phyloP scores from a whole-genome alignment of 2,888 invertebrate genomes.

The Biston stratarius region DNA sequence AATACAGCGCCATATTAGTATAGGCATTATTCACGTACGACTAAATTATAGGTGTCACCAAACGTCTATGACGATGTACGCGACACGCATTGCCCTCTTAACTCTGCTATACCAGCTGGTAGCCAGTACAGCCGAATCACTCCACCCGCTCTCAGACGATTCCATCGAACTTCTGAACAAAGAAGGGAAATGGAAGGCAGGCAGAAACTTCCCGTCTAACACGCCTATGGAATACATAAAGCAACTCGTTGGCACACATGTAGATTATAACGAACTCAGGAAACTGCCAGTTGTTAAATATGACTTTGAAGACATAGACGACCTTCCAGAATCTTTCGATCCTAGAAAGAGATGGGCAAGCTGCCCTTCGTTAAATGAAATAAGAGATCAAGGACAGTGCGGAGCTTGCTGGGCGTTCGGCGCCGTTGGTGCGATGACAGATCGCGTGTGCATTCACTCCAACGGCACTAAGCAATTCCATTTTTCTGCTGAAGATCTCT shows the following conservation, averaged over 20 bases:
- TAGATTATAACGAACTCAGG: background rate
- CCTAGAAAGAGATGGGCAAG: constrained; percentile 91
- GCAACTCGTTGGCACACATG: constrained; percentile 10
- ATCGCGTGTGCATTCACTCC: constrained; percentile 91
- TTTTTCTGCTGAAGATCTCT: constrained; percentile 82
- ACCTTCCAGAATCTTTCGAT: constrained; percentile 91
- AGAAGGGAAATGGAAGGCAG: constrained; percentile 91
- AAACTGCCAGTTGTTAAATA: constrained; percentile 4
- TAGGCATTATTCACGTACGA: background rate
- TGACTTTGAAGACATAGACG: constrained; percentile 6
- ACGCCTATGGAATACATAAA: constrained; percentile 86
- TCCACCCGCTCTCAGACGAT: constrained; percentile 87
- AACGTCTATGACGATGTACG: background rate
- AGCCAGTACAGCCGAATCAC: constrained; percentile 1
- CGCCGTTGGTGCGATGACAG: constrained; percentile 93
- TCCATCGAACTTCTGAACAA: constrained; percentile 90
- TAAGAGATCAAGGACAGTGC: constrained; percentile 92
- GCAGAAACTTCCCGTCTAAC: constrained; percentile 89
- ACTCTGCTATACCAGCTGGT: constrained; percentile 5
- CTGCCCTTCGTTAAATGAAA: constrained; percentile 90
- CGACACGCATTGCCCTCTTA: background rate
- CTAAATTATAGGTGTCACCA: no score
- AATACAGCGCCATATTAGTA: background rate
- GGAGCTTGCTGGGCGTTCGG: constrained; percentile 96
- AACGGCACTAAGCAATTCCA: constrained; percentile 86